These are phyloP conservation scores for Enhydra lutris DNA, from an alignment of 2,113 vertebrate genomes.

Conservation along the genomic window DNA sequence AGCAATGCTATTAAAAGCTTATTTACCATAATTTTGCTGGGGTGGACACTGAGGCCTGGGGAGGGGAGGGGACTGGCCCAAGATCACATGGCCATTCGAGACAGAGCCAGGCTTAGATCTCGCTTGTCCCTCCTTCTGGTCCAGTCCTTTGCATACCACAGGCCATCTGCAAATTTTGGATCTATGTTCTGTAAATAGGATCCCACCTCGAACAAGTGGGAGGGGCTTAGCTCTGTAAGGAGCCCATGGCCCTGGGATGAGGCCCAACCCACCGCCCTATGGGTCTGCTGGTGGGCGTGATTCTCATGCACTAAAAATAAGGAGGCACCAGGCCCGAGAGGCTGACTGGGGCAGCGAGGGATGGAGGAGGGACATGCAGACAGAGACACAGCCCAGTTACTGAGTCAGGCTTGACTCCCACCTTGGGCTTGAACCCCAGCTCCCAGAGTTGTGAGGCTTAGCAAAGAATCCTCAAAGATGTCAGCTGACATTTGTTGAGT, in stretches of 20 bases:
- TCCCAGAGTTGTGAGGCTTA: background rate
- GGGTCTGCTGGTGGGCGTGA: background rate
- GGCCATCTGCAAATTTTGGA: background rate
- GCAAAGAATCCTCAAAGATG: background rate
- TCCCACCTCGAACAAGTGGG: background rate
- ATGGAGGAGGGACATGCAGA: background rate
- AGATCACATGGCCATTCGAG: background rate
- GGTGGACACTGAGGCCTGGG: background rate
- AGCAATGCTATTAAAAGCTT: background rate
- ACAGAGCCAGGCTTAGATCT: background rate
- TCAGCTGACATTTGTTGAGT: background rate
- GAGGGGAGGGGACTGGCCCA: background rate
- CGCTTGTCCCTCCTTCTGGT: background rate
- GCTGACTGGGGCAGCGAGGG: rapidly evolving
- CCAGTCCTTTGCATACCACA: background rate
- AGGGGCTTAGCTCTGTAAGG: background rate
- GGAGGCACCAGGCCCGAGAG: background rate
- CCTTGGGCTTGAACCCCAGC: background rate
- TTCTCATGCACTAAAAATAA: background rate
- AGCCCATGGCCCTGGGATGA: background rate
- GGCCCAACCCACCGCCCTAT: rapidly evolving
- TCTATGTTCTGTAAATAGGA: background rate
- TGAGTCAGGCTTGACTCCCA: background rate
- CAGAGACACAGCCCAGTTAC: background rate
- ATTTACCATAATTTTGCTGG: background rate